Base-by-base conservation (phyloP, 1,140 invertebrate genomes). In the Ceratina australensis region DNA sequence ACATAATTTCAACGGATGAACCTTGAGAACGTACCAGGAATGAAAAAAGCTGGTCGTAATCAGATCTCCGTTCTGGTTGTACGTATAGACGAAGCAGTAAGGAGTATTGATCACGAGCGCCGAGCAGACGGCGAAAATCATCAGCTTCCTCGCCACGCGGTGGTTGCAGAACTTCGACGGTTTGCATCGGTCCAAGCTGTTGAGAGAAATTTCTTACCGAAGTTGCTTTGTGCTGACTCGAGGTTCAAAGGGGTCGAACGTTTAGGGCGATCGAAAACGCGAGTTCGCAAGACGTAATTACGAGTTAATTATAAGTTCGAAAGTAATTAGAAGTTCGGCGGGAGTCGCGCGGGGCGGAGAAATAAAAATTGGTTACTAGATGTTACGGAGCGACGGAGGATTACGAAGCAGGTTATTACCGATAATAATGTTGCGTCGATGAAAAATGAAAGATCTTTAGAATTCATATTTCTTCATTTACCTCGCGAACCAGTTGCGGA, bases 51-150 rank as follows among this genome's bases (percentile, higher is more conserved):
- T 33, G 0, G 87, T 89, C 0, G 84, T 85, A 10, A 60, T 47
- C 49, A 90, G 52, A 13, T 79, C 72, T 7, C 87, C 87, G 47
- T 79, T 64, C 1, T 82, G 72, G 52, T 84, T 75, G 78, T 79
- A 86, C 42, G 52, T 77, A 66, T 88, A 91, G 64, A 91, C 87
- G 50, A 91, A 90, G 65, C 86, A 91, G 63, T 90, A 91, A 2
- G 89, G 89, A 22, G 90, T 28, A 66, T 87, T 90, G 57, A 87
- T 75, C 42, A 90, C 3, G 24, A 88, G 59, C 15, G 89, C 79
- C n/a, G 90, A 20, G 28, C 79, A 59, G 7, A 81, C 22, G 22
- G 68, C 75, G 24, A 57, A 72, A 16, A 82, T 57, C 89, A 91
- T 91, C 12, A 90, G 15, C 50, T 76, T 83, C 60, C 87, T 77